Percentiles rank a stretch among this genome's conserved stretches.
These are phyloP conservation scores for Drosophila oshimai DNA, from an alignment of 1,140 invertebrate species.

Conservation along the genomic window DNA sequence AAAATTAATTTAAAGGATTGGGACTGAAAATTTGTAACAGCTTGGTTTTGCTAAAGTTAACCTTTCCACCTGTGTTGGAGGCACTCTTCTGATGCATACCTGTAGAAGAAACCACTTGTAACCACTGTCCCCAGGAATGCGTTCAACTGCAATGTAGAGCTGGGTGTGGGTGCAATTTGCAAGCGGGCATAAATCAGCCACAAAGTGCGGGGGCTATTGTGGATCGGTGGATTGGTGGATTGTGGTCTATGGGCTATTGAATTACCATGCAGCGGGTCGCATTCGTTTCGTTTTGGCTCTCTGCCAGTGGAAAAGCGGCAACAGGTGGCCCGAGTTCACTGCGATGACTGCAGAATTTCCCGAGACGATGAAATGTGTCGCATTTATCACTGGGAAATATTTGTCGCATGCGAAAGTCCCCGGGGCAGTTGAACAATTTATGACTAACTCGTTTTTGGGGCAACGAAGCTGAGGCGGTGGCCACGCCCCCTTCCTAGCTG, in stretches of 20 bases:
- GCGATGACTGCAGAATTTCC: slow-evolving; percentile 52
- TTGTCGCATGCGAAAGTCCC: slow-evolving; percentile 73
- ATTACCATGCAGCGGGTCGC: slow-evolving; percentile 59
- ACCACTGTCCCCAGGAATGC: slow-evolving; percentile 65
- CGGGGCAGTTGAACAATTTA: slow-evolving; percentile 43
- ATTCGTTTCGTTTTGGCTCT: slow-evolving; percentile 42
- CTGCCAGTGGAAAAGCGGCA: slow-evolving; percentile 16
- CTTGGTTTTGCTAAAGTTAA: neutral
- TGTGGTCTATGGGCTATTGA: too few relatives aligned
- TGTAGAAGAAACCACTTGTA: too few relatives aligned
- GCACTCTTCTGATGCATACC: neutral
- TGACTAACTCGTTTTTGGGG: slow-evolving; percentile 53
- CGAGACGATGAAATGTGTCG: slow-evolving; percentile 76
- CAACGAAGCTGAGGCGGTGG: neutral
- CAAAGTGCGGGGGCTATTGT: slow-evolving; percentile 73
- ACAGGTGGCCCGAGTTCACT: slow-evolving; percentile 48
- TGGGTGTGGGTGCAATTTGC: slow-evolving; percentile 77
- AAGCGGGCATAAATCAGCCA: slow-evolving; percentile 70
- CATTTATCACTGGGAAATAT: slow-evolving; percentile 58
- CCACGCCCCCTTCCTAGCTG: slow-evolving; percentile 43
- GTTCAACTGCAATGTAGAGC: slow-evolving; percentile 53
- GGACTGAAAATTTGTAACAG: neutral
- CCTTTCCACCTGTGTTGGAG: neutral
- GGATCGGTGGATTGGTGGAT: too few relatives aligned
- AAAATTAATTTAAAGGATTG: too few relatives aligned